Base-by-base conservation (phyloP, 2,797 vertebrate genomes). In the Clarias platycephalus region DNA sequence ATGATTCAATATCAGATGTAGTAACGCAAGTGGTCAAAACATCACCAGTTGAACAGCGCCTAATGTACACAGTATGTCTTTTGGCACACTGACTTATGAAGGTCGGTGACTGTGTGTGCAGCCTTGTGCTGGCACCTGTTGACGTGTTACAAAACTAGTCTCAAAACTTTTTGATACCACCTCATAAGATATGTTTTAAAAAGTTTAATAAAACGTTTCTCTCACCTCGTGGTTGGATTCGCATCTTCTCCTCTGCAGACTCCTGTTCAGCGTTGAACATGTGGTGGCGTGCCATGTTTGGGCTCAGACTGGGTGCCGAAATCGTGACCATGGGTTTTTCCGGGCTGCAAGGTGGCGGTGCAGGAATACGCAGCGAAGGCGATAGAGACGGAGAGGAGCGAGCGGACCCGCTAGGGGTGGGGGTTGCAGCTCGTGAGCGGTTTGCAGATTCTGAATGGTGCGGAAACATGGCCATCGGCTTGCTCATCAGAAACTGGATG, bases 161-260 rank as follows among this genome's bases (percentile, higher is more conserved):
- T 49, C 10, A 3, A 49, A 49, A 49, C 44, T 49, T 49, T 49
- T 49, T 49, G 44, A 49, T 49, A 49, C 10, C 44, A 12, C 10
- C 44, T 49, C 44, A 12, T 10, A 49, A 49, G 44, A 12, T 13
- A 44, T 44, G 44, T 44, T 44, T 44, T 44, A 44, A 44, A 28
- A 31, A 60, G 75, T 58, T 78, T 31, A 9, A 62, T 60, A 10
- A 34, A 57, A 44, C 13, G 20, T 13, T 75, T 5, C 34, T 91
- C 93, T 91, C 68, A 97, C 97, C 96, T 96, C 96, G 94, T 1
- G 96, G 93, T 89, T 97, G 97, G 58, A 95, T 94, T 85, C 94
- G 87, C 0, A 92, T 90, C 83, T 95, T 94, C 84, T 95, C 95
- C 88, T 96, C 95, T 0, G 93, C 94, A 60, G 93, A 92, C 0